phyloP scores from a whole-genome alignment of 2,888 invertebrate genomes.

The Tetheella fluctuosa region DNA sequence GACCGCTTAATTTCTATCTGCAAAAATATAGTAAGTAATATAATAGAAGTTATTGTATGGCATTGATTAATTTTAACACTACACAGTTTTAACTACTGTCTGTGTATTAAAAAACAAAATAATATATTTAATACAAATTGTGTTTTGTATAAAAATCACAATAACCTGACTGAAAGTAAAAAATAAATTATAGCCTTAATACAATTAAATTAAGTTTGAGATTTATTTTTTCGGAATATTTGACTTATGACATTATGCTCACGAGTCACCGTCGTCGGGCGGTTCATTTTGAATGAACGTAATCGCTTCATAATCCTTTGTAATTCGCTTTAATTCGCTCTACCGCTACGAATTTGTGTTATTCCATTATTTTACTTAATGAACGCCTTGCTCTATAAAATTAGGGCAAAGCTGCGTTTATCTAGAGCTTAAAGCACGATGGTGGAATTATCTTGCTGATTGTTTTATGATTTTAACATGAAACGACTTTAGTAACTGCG shows the following conservation, averaged over 20 bases:
- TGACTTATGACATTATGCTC: constrained; percentile 1
- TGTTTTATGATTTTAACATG: background rate
- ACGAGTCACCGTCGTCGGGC: constrained; percentile 4
- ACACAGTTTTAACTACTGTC: too few species aligned
- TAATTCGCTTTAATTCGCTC: constrained; percentile 38
- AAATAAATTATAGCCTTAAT: background rate
- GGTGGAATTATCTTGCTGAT: constrained; percentile 1
- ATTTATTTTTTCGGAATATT: background rate
- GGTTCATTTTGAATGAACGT: constrained; percentile 13
- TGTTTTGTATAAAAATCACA: background rate
- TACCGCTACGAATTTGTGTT: constrained; percentile 46
- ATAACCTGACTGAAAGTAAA: background rate
- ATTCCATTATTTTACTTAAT: constrained; percentile 44
- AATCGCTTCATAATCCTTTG: constrained; percentile 21
- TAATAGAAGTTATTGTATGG: too few species aligned
- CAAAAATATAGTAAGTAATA: too few species aligned
- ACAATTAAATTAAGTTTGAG: background rate
- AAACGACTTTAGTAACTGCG: background rate
- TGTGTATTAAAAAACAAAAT: too few species aligned
- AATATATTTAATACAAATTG: background rate
- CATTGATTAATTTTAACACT: too few species aligned
- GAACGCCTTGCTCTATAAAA: constrained; percentile 27
- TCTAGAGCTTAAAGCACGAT: background rate
- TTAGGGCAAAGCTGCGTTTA: constrained; percentile 23
- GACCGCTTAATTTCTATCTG: too few species aligned